Conservation (phyloP, 2,888 invertebrate species). For the Apamea crenata region DNA sequence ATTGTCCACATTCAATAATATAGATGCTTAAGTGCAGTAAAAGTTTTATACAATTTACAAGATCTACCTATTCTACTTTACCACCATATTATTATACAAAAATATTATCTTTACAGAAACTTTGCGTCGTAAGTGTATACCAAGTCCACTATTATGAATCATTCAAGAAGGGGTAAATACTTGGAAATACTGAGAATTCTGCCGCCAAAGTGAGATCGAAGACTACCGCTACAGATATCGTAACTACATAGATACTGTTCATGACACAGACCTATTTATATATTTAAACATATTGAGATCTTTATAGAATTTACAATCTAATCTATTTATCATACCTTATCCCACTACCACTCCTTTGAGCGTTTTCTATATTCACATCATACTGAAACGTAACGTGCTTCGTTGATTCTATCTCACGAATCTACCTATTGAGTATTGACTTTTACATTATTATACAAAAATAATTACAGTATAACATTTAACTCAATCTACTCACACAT, state of each 20-base stretch:
- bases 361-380: slow-evolving; percentile 9
- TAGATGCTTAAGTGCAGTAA: neutral
- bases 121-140: slow-evolving; percentile 22
- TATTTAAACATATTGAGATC: slow-evolving; percentile 29
- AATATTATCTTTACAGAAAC: neutral
- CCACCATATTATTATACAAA: neutral
- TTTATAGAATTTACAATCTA: slow-evolving; percentile 31
- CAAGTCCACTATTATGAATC: slow-evolving; percentile 10
- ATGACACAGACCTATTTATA: slow-evolving; percentile 18
- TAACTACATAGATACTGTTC: slow-evolving; percentile 9
- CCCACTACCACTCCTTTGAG: slow-evolving; percentile 39
- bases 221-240: slow-evolving; percentile 34
- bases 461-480: slow-evolving; percentile 34
- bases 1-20: neutral
- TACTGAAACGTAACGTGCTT: neutral
- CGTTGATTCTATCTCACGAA: slow-evolving; percentile 10
- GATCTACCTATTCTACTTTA: neutral
- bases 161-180: neutral
- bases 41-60: neutral
- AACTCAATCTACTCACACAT: slow-evolving; percentile 12
- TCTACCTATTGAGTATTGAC: slow-evolving; percentile 38
- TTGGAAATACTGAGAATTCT: slow-evolving; percentile 12
- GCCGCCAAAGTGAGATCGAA: slow-evolving; percentile 30
- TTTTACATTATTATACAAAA: slow-evolving; percentile 52
- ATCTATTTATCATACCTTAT: slow-evolving; percentile 24